Evolutionary conservation across 2,797 vertebrate species (phyloP).

Genomic region (Pipistrellus kuhlii): DNA sequence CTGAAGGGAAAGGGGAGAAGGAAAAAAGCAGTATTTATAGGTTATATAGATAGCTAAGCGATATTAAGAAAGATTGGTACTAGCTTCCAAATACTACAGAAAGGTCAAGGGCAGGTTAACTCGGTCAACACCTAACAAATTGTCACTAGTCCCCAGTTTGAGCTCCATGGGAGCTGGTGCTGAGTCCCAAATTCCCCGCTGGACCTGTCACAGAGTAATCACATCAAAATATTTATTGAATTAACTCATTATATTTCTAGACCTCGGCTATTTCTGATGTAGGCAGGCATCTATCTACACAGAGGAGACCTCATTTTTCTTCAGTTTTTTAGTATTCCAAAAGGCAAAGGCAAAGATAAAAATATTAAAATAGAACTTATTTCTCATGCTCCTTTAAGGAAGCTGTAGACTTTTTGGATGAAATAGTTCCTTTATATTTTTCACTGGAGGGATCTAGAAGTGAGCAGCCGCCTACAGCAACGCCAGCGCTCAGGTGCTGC

Average conservation of each 20-base stretch:
- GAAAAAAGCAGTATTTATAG: not conserved
- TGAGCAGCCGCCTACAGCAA: not conserved
- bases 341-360: conserved; percentile 33
- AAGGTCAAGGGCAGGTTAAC: not conserved
- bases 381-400: not conserved
- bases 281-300: not conserved
- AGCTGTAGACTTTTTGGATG: not conserved
- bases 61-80: not conserved
- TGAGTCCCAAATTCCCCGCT: not conserved
- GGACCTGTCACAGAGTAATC: not conserved
- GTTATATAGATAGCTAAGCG: not conserved
- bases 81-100: not conserved
- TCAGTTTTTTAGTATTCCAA: conserved; percentile 11
- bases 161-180: not conserved
- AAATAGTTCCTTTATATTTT: not conserved
- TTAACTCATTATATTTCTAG: conserved; percentile 7
- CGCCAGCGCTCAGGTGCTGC: not conserved
- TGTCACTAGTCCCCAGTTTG: not conserved
- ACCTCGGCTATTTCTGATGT: not conserved
- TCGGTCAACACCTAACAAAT: not conserved
- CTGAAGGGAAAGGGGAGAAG: not conserved
- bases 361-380: conserved; percentile 17
- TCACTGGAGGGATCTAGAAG: not conserved
- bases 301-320: not conserved
- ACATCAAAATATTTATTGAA: not conserved